phyloP scores from a whole-genome alignment of 2,888 invertebrate species.

The Callinectes sapidus region DNA sequence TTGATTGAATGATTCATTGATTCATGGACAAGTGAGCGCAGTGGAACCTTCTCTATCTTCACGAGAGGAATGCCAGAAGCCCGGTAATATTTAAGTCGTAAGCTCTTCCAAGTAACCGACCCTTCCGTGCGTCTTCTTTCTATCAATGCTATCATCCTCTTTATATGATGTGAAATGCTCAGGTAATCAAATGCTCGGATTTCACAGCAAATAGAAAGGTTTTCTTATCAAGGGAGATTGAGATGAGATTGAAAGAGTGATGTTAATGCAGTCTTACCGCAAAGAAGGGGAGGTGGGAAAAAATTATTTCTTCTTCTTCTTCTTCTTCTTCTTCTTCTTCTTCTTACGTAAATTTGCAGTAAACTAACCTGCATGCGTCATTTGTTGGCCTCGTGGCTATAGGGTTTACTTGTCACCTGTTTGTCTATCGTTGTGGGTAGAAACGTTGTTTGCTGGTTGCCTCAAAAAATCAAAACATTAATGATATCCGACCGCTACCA shows the following conservation, averaged over 20 bases:
- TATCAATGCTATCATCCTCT: background rate
- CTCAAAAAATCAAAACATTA: too few species aligned
- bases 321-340: too few species aligned
- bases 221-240: background rate
- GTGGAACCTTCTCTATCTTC: too few species aligned
- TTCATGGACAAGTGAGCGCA: too few species aligned
- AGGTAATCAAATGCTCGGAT: background rate
- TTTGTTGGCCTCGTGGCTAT: background rate
- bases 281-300: background rate
- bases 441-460: too few species aligned
- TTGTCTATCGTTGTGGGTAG: background rate
- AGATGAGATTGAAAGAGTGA: background rate
- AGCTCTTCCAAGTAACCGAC: background rate
- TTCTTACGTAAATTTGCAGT: background rate
- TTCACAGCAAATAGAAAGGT: background rate
- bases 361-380: background rate
- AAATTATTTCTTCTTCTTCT: background rate
- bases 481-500: too few species aligned
- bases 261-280: background rate
- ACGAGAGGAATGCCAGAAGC: too few species aligned
- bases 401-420: background rate
- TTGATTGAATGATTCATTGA: too few species aligned
- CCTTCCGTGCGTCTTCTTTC: background rate
- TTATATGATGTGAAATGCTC: background rate
- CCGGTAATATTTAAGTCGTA: too few species aligned